phyloP scores from a whole-genome alignment of 2,888 invertebrate genomes.

The Pinctada fucata region DNA sequence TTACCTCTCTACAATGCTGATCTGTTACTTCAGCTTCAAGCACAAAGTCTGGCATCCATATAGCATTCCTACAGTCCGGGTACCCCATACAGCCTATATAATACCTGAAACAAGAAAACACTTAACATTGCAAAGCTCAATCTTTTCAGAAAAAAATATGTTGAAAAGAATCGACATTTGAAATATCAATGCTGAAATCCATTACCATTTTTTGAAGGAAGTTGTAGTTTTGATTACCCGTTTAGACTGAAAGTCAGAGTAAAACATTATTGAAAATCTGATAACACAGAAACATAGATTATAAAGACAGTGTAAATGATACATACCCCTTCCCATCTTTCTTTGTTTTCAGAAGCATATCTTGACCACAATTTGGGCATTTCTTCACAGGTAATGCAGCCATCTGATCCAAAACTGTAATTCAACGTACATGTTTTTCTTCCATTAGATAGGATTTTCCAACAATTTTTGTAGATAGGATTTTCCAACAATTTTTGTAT shows the following conservation, averaged over 20 bases:
- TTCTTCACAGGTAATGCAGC: slow-evolving; percentile 79
- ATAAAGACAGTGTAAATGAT: background rate
- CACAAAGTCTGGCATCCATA: slow-evolving; percentile 88
- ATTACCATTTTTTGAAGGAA: too few relatives aligned
- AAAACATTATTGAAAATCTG: too few relatives aligned
- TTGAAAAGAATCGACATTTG: background rate
- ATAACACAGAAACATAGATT: too few relatives aligned
- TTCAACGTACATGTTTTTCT: background rate
- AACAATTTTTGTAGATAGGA: too few relatives aligned
- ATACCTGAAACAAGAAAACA: slow-evolving; percentile 78
- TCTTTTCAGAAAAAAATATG: background rate
- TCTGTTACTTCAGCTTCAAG: slow-evolving; percentile 83
- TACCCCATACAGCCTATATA: slow-evolving; percentile 87
- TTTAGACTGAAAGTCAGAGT: too few relatives aligned
- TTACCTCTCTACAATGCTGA: slow-evolving; percentile 82
- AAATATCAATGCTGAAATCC: too few relatives aligned
- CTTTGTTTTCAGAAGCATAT: slow-evolving; percentile 84
- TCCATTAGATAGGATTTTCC: too few relatives aligned
- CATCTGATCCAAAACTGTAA: slow-evolving; percentile 33
- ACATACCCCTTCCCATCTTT: slow-evolving; percentile 80
- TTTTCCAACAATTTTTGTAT: too few relatives aligned
- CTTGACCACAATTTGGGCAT: slow-evolving; percentile 86
- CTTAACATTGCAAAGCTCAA: background rate
- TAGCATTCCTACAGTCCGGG: slow-evolving; percentile 87
- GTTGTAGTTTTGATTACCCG: too few relatives aligned